Conservation (phyloP, 2,888 invertebrate species). For the Melikaiella ostensackeni region DNA sequence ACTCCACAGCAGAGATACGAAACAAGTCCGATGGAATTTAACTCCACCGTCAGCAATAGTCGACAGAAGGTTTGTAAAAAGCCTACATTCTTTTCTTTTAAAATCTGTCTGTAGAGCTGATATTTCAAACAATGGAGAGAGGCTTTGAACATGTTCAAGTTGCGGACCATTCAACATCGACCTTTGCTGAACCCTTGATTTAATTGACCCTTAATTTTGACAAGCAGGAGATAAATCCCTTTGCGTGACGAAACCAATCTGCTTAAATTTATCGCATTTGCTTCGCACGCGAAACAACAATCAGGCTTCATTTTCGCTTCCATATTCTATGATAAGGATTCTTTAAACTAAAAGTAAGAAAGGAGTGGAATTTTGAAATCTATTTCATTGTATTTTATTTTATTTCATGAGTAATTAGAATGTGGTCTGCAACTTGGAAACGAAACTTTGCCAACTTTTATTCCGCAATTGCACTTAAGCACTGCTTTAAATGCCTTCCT, state of each 20-base stretch:
- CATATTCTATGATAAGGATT: not conserved
- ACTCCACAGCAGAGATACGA: slow-evolving; percentile 70
- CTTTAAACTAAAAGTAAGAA: not conserved
- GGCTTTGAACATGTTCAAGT: not conserved
- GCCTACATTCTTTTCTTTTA: not conserved
- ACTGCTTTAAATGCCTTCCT: not conserved
- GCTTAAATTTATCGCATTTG: not conserved
- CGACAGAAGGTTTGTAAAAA: slow-evolving; percentile 67
- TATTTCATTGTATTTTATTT: not conserved
- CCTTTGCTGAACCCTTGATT: not conserved
- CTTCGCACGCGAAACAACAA: slow-evolving; percentile 11
- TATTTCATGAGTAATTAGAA: not conserved
- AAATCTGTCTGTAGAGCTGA: not conserved
- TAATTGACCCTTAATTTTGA: slow-evolving; percentile 21
- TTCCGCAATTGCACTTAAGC: not conserved
- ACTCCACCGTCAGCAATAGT: not conserved
- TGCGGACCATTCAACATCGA: not conserved
- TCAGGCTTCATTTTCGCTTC: not conserved
- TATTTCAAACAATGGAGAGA: not conserved
- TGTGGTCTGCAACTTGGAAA: slow-evolving; percentile 3
- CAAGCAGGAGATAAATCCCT: slow-evolving; percentile 1
- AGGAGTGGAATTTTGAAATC: not conserved
- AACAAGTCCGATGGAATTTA: slow-evolving; percentile 41
- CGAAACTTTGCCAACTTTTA: not conserved
- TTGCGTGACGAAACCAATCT: slow-evolving; percentile 9